These are phyloP conservation scores for Agrotis ipsilon DNA, from an alignment of 2,888 invertebrate species.

Conservation along the genomic window DNA sequence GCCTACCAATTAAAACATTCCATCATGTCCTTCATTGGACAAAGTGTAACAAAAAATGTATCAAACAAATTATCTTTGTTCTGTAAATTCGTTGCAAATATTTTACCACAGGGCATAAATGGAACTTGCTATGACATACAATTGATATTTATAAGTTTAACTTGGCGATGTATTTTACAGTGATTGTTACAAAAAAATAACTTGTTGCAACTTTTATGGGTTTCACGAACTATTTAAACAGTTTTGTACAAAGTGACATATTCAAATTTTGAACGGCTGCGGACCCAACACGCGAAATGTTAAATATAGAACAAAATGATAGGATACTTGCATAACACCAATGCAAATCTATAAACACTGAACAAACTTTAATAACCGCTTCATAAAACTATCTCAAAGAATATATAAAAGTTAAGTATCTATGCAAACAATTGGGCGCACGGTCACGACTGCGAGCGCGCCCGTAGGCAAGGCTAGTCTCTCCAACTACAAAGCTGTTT, in stretches of 20 bases:
- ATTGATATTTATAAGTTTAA: slow-evolving; percentile 15
- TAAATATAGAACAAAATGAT: not conserved
- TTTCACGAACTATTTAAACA: slow-evolving; percentile 19
- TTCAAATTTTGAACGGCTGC: not conserved
- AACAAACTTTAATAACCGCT: slow-evolving; percentile 18
- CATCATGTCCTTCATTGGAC: slow-evolving; percentile 11
- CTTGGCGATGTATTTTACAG: slow-evolving; percentile 11
- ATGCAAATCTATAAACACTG: not conserved
- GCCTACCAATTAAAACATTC: slow-evolving; percentile 7
- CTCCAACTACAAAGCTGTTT: slow-evolving; percentile 65
- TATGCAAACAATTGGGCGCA: slow-evolving; percentile 19
- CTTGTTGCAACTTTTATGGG: slow-evolving; percentile 28
- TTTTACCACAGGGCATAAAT: slow-evolving; percentile 8
- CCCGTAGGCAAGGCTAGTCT: slow-evolving; percentile 44
- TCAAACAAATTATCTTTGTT: slow-evolving; percentile 11
- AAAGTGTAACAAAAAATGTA: slow-evolving; percentile 12
- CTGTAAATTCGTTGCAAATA: slow-evolving; percentile 1
- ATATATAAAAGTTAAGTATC: slow-evolving; percentile 5
- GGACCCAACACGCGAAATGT: too few relatives aligned
- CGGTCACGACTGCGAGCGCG: slow-evolving; percentile 5
- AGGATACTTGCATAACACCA: not conserved
- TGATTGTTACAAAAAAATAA: not conserved
- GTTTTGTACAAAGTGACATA: not conserved
- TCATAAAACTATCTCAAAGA: slow-evolving; percentile 21
- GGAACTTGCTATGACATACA: slow-evolving; percentile 11